Conservation (phyloP, 92 coral and sea anemone genomes). For the Umimayanthus kanabou region DNA sequence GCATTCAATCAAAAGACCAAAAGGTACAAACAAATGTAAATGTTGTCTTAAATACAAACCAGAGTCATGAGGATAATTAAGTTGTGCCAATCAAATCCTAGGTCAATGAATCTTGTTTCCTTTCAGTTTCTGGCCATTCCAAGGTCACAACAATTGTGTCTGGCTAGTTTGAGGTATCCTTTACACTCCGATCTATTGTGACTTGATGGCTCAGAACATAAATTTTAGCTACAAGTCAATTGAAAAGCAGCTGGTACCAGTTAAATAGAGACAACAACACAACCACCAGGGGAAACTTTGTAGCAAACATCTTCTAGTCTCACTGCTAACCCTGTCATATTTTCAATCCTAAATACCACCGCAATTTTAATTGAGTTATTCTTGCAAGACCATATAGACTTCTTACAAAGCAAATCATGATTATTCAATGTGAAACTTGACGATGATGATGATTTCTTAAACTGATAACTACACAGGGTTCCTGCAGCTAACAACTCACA, state of each 20-base stretch:
- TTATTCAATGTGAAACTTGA: neutral
- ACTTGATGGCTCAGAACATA: neutral
- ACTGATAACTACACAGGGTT: neutral
- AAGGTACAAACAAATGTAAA: neutral
- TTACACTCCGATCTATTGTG: neutral
- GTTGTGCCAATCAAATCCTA: neutral
- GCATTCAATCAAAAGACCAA: neutral
- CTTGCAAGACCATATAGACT: neutral
- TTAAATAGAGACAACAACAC: neutral
- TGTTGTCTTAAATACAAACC: slow-evolving; percentile 7
- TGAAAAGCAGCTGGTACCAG: slow-evolving; percentile 26
- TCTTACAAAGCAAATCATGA: neutral
- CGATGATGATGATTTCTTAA: neutral
- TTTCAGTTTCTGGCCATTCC: neutral
- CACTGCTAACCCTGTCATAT: neutral
- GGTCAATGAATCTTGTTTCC: neutral
- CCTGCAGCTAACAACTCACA: no score
- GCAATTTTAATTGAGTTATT: neutral
- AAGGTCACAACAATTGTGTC: neutral
- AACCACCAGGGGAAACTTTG: neutral
- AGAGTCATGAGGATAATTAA: slow-evolving; percentile 2
- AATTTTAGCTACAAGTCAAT: neutral
- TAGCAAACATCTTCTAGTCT: neutral
- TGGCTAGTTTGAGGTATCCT: neutral
- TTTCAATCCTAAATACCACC: neutral